Conservation (phyloP, 2,888 invertebrate genomes). For the Drosophila tripunctata region DNA sequence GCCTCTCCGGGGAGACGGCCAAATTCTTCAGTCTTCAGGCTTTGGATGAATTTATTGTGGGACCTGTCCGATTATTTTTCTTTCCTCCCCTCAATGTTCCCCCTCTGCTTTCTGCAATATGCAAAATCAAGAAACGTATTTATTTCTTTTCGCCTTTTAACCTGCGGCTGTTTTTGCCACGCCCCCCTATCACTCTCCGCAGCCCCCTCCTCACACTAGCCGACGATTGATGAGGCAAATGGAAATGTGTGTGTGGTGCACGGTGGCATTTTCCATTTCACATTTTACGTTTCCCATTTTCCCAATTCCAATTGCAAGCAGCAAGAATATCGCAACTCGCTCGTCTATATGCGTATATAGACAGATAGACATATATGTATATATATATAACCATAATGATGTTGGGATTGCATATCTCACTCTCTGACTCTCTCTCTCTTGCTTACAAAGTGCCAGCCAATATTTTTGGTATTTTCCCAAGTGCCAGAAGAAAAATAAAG, state of each 20-base stretch:
- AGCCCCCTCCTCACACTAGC: background rate
- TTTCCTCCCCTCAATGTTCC: no score
- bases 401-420: conserved; percentile 29
- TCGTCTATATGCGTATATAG: background rate
- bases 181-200: conserved; percentile 5
- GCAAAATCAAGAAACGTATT: conserved; percentile 66
- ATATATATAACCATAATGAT: conserved; percentile 36
- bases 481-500: background rate
- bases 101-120: conserved; percentile 25
- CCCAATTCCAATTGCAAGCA: conserved; percentile 29
- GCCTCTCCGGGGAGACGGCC: conserved; percentile 26
- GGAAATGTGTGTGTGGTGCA: conserved; percentile 15
- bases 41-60: conserved; percentile 55
- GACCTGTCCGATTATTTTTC: conserved; percentile 39
- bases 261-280: conserved; percentile 26
- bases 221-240: conserved; percentile 60
- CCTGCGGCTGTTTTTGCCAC: conserved; percentile 35
- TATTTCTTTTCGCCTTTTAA: conserved; percentile 40
- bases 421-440: background rate
- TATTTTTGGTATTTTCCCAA: conserved; percentile 19
- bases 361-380: background rate
- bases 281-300: conserved; percentile 25
- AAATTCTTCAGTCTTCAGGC: conserved; percentile 23
- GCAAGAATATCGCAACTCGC: conserved; percentile 11
- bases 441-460: conserved; percentile 28